Evolutionary conservation across 2,888 invertebrate genomes (phyloP).

Genomic region (Macaria liturata): DNA sequence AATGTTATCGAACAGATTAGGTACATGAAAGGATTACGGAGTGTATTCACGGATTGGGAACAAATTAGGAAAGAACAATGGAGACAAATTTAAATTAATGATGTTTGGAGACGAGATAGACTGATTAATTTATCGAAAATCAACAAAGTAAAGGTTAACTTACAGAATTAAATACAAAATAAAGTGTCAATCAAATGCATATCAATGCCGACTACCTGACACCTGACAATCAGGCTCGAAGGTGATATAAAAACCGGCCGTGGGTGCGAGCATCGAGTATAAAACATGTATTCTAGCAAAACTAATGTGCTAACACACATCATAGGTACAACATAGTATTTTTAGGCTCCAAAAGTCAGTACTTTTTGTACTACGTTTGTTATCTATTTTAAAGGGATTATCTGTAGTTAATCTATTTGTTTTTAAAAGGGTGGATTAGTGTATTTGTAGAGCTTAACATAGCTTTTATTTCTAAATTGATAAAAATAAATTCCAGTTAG

Average conservation of each 20-base stretch:
- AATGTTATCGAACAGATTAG: constrained; percentile 41
- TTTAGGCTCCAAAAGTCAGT: too few relatives aligned
- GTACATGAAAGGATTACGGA: constrained; percentile 38
- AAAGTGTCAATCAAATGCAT: constrained; percentile 54
- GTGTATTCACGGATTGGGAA: constrained; percentile 25
- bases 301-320: too few relatives aligned
- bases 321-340: too few relatives aligned
- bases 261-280: too few relatives aligned
- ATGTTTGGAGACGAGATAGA: constrained; percentile 41
- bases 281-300: too few relatives aligned
- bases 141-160: constrained; percentile 40
- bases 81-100: constrained; percentile 42
- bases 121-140: constrained; percentile 44
- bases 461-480: too few relatives aligned
- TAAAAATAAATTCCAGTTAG: too few relatives aligned
- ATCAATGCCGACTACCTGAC: constrained; percentile 56
- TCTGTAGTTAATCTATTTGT: too few relatives aligned
- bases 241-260: constrained; percentile 44
- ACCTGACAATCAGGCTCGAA: constrained; percentile 57
- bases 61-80: constrained; percentile 16
- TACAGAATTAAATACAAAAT: constrained; percentile 43
- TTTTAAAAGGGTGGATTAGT: too few relatives aligned
- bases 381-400: too few relatives aligned
- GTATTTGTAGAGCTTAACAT: too few relatives aligned
- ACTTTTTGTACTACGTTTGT: too few relatives aligned